Evolutionary conservation across 1,140 invertebrate species (phyloP), one percentile per base, ranked within the genome.

Genomic region (Ostrea edulis): DNA sequence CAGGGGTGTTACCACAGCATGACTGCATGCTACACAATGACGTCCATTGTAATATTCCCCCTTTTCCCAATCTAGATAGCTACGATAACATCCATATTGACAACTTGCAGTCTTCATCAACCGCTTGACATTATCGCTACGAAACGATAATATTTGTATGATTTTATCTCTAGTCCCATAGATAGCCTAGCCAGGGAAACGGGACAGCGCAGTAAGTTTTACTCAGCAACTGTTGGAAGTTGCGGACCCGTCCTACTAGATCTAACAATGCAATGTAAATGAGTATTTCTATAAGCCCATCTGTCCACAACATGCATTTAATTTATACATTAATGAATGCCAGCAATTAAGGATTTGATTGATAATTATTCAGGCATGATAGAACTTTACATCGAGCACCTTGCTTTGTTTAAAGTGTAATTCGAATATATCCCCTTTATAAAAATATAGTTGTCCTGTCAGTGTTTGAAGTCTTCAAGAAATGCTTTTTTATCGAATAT

Each of bases 1-100:
- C 55, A 22, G 87, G 87, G 9, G 85, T 62, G 29, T 53, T 88
- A 35, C 84, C 87, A 54, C 84, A 88, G 22, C 87, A 88, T 68
- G n/a, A 86, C 12, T 88, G 87, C 44, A 88, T 88, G 81, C 58
- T 88, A 8, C 52, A 52, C 14, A 62, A 1, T 29, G 82, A 35
- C 0, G 44, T 11, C 20, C 52, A 52, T 11, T 83, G 82, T 22
- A 20, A 51, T 0, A 14, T 83, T 53, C 82, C 82, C 8, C 82
- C 82, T 7, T 83, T 83, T 54, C 82, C 82, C 7, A 83, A 83
- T 25, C 82, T 44, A 29, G 68, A 77, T 14, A 29, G 22, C 22
- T 77, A 77, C 14, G 68, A 77, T 77, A 77, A 77, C 29, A 25
- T 77, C 12, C 25, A 12, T 12, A 14, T 62, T 3, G 25, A 77